Conservation (phyloP, 2,888 invertebrate species). For the Neoitamus cyanurus region DNA sequence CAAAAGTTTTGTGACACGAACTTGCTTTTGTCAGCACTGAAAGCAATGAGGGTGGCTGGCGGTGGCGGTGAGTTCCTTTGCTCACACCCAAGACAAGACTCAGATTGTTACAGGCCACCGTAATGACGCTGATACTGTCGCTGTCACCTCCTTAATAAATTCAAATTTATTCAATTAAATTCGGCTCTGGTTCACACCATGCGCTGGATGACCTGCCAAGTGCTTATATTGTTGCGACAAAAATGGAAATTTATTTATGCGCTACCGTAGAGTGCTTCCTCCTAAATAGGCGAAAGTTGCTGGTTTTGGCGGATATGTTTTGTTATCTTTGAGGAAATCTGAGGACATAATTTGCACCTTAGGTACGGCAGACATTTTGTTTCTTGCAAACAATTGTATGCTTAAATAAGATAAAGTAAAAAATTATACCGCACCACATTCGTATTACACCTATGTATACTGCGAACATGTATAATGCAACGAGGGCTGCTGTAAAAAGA, state of each 20-base stretch:
- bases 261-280: not conserved
- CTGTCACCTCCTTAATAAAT: not conserved
- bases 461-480: too few relatives aligned
- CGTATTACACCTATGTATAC: too few relatives aligned
- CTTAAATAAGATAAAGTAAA: not conserved
- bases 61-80: too few relatives aligned
- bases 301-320: not conserved
- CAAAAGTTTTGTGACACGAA: not conserved
- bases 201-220: not conserved
- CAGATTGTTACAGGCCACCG: not conserved
- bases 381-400: not conserved
- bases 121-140: not conserved
- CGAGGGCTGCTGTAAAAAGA: too few relatives aligned
- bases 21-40: not conserved
- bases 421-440: too few relatives aligned
- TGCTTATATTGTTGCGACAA: not conserved
- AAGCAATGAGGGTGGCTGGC: not conserved
- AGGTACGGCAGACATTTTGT: not conserved
- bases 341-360: not conserved
- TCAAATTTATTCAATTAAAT: conserved; percentile 26
- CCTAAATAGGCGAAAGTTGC: not conserved
- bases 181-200: not conserved
- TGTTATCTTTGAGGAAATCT: not conserved
- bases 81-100: not conserved
- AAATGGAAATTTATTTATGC: conserved; percentile 8